A percentile compares a stretch with the other conserved stretches of the same genome.
These are phyloP conservation scores for Atherix ibis DNA, from an alignment of 2,888 invertebrate genomes.

Conservation along the genomic window DNA sequence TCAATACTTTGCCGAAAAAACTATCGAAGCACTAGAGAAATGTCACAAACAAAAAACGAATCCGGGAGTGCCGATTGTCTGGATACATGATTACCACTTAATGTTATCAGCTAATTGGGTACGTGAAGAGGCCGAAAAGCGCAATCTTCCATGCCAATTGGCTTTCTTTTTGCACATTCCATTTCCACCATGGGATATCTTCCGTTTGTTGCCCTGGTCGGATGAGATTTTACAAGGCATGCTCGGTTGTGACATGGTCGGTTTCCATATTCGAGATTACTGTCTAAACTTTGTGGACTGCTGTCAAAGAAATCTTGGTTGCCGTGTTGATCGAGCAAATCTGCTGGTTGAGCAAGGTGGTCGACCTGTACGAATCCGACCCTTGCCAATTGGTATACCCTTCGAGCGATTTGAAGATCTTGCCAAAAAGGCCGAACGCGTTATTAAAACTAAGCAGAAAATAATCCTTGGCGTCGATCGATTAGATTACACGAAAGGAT, in stretches of 20 bases:
- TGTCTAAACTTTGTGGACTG: constrained; percentile 84
- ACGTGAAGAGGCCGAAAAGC: constrained; percentile 68
- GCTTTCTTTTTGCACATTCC: constrained; percentile 93
- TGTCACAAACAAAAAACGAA: constrained; percentile 35
- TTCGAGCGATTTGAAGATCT: constrained; percentile 71
- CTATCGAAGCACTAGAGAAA: constrained; percentile 48
- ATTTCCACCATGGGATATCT: constrained; percentile 89
- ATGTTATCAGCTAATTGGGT: constrained; percentile 88
- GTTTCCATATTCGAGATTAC: constrained; percentile 82
- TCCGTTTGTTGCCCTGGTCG: constrained; percentile 80
- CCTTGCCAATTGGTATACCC: constrained; percentile 79
- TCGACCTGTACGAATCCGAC: constrained; percentile 65
- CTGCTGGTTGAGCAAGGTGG: constrained; percentile 76
- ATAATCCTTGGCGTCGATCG: constrained; percentile 78
- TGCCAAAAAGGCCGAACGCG: constrained; percentile 52
- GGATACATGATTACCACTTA: constrained; percentile 90
- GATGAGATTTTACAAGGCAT: constrained; percentile 87
- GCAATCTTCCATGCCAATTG: constrained; percentile 57
- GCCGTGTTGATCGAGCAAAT: constrained; percentile 76
- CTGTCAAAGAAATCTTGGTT: constrained; percentile 72
- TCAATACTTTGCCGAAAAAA: constrained; percentile 66
- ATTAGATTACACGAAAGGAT: constrained; percentile 79
- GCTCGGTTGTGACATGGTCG: constrained; percentile 83
- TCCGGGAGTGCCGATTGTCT: constrained; percentile 52
- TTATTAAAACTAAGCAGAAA: constrained; percentile 58